Evolutionary conservation across 2,797 vertebrate species (phyloP).

Genomic region (Notamacropus eugenii): DNA sequence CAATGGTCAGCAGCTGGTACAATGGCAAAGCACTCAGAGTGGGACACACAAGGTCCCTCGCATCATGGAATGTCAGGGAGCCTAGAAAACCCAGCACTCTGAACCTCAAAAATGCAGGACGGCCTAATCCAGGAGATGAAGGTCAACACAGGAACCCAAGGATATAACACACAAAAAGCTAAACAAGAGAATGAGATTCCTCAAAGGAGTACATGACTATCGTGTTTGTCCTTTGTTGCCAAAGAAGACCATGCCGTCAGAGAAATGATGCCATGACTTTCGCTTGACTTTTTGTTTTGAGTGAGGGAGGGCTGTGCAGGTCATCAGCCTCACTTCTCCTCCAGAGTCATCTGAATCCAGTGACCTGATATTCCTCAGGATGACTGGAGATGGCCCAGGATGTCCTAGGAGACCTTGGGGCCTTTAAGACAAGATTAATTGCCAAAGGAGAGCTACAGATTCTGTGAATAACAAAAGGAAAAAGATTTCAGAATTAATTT

Average conservation of each 20-base stretch:
- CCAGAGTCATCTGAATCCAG: too few species aligned
- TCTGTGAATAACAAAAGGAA: background rate
- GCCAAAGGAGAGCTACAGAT: conserved; percentile 42
- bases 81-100: background rate
- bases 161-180: background rate
- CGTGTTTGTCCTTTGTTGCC: too few species aligned
- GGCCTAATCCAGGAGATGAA: background rate
- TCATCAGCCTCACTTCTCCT: too few species aligned
- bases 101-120: background rate
- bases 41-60: background rate
- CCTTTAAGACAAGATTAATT: too few species aligned
- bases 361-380: too few species aligned
- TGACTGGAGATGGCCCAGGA: too few species aligned
- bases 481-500: conserved; percentile 53
- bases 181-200: conserved; percentile 29
- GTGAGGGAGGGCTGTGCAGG: too few species aligned
- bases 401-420: too few species aligned
- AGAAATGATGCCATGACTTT: too few species aligned
- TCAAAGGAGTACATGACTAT: conserved; percentile 50
- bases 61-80: background rate
- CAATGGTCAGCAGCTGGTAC: background rate
- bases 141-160: background rate
- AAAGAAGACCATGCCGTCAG: too few species aligned
- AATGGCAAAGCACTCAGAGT: background rate
- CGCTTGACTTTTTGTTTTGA: too few species aligned